Conservation (phyloP, 2,888 invertebrate genomes). For the Zhuqinia jingwanae region DNA sequence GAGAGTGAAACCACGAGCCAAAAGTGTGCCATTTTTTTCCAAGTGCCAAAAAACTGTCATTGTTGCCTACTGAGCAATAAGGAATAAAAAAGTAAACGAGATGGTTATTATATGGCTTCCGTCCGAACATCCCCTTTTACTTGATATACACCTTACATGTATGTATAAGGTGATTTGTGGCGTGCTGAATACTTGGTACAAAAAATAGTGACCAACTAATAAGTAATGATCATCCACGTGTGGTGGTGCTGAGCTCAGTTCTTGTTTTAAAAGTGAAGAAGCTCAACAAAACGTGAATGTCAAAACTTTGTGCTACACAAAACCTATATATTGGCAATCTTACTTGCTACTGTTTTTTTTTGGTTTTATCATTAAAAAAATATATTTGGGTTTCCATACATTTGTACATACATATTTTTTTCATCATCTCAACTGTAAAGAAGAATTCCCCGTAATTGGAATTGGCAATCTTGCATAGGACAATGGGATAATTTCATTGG, state of each 20-base stretch:
- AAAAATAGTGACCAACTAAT: not conserved
- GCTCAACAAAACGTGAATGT: too few relatives aligned
- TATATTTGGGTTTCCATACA: conserved; percentile 1
- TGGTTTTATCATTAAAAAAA: not conserved
- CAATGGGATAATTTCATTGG: conserved; percentile 27
- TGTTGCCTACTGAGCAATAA: conserved; percentile 21
- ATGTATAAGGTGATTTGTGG: not conserved
- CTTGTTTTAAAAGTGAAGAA: too few relatives aligned
- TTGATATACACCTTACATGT: not conserved
- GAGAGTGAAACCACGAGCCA: conserved; percentile 16
- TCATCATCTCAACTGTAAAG: too few relatives aligned
- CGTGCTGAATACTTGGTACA: not conserved
- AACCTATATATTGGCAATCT: not conserved
- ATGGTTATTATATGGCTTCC: conserved; percentile 48
- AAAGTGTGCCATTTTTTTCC: conserved; percentile 44
- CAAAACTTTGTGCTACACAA: not conserved
- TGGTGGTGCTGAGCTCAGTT: not conserved
- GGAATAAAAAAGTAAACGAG: conserved; percentile 6
- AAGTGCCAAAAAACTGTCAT: conserved; percentile 30
- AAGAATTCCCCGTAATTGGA: conserved; percentile 39
- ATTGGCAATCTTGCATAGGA: not conserved
- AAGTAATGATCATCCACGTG: not conserved
- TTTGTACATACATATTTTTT: not conserved
- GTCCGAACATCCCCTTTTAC: conserved; percentile 14
- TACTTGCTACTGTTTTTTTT: not conserved